Evolutionary conservation across 2,888 invertebrate genomes (phyloP).

Genomic region (Hydrotaea cyrtoneurina): DNA sequence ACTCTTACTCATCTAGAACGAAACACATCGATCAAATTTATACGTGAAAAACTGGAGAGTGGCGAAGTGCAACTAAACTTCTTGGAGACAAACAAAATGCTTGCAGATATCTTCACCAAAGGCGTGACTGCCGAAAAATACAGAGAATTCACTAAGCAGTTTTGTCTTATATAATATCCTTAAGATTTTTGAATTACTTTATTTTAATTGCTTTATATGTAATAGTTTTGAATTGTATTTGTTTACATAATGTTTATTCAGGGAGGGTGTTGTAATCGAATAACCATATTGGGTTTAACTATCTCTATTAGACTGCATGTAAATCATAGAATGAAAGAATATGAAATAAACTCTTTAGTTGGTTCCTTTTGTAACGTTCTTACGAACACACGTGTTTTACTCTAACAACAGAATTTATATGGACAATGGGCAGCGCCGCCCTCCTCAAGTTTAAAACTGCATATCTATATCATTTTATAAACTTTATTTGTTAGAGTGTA

Average conservation of each 20-base stretch:
- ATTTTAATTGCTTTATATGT: neutral
- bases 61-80: neutral
- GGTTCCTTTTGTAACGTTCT: too few relatives aligned
- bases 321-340: too few relatives aligned
- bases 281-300: too few relatives aligned
- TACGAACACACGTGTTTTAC: too few relatives aligned
- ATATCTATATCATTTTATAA: constrained; percentile 32
- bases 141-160: neutral
- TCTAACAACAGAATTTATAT: too few relatives aligned
- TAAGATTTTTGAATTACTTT: neutral
- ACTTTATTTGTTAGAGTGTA: constrained; percentile 11
- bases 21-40: too few relatives aligned
- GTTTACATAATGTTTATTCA: constrained; percentile 8
- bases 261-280: constrained; percentile 9
- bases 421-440: constrained; percentile 37
- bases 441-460: constrained; percentile 37
- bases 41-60: neutral
- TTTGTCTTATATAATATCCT: neutral
- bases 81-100: neutral
- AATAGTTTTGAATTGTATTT: neutral
- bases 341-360: too few relatives aligned
- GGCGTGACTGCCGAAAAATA: neutral
- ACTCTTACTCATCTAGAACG: too few relatives aligned
- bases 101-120: constrained; percentile 7
- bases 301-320: too few relatives aligned